phyloP scores from a whole-genome alignment of 2,888 invertebrate species.

The Cyclophora punctaria region DNA sequence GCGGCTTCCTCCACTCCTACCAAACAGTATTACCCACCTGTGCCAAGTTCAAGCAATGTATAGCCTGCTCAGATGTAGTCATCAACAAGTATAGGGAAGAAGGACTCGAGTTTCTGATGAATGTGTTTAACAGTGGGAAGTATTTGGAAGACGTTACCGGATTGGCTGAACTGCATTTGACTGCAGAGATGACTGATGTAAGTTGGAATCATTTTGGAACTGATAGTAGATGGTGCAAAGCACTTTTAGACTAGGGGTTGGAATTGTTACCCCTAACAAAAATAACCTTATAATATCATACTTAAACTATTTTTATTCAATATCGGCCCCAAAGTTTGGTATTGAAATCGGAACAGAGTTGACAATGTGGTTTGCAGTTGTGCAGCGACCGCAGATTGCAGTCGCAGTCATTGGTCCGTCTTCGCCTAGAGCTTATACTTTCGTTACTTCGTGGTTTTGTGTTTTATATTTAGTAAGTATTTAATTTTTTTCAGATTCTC shows the following conservation, averaged over 20 bases:
- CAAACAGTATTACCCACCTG: conserved; percentile 90
- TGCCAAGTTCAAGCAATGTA: conserved; percentile 90
- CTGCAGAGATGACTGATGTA: conserved; percentile 77
- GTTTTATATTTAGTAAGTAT: not conserved
- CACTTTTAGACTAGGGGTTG: no score
- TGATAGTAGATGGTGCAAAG: no score
- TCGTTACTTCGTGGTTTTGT: no score
- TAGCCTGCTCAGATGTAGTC: conserved; percentile 87
- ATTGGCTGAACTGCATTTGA: conserved; percentile 77
- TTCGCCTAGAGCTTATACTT: no score
- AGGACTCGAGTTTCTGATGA: conserved; percentile 82
- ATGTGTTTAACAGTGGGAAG: conserved; percentile 86
- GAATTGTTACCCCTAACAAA: no score
- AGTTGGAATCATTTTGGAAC: conserved; percentile 21
- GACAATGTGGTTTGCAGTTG: not conserved
- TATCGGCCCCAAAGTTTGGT: not conserved
- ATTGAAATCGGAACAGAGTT: not conserved
- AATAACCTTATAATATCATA: no score
- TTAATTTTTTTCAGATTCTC: conserved; percentile 41
- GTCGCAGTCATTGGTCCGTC: no score
- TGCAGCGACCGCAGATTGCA: not conserved
- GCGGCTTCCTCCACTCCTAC: conserved; percentile 91
- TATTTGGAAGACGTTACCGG: conserved; percentile 92
- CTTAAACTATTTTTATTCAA: no score
- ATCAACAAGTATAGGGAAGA: conserved; percentile 51